Percentiles rank a stretch among this genome's conserved stretches.
phyloP scores from a whole-genome alignment of 1,140 invertebrate genomes.

The Psix sp. region DNA sequence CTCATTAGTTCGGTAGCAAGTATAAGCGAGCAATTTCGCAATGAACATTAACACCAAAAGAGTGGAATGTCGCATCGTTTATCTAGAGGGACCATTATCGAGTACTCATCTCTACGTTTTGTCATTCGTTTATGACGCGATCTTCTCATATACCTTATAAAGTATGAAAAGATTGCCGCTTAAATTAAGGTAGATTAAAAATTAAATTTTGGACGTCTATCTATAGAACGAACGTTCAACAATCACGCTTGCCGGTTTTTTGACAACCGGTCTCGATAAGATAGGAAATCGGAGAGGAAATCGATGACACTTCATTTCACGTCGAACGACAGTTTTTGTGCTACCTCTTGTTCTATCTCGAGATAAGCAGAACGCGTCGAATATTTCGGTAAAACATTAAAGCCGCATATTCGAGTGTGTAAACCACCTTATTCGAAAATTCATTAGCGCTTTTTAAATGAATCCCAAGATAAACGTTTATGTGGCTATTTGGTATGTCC shows the following conservation, averaged over 20 bases:
- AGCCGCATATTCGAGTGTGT: slow-evolving; percentile 49
- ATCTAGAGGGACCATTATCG: slow-evolving; percentile 43
- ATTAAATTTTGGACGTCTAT: slow-evolving; percentile 27
- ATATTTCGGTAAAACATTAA: slow-evolving; percentile 62
- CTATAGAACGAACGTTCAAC: slow-evolving; percentile 4
- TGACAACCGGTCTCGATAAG: slow-evolving; percentile 57
- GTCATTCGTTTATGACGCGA: slow-evolving; percentile 38
- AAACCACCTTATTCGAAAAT: slow-evolving; percentile 51
- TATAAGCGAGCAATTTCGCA: slow-evolving; percentile 47
- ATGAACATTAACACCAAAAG: slow-evolving; percentile 43
- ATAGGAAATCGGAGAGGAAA: slow-evolving; percentile 58
- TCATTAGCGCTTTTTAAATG: slow-evolving; percentile 56
- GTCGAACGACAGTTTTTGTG: slow-evolving; percentile 58
- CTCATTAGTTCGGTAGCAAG: slow-evolving; percentile 52
- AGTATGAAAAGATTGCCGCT: slow-evolving; percentile 15
- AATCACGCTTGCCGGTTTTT: slow-evolving; percentile 40
- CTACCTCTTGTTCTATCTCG: slow-evolving; percentile 51
- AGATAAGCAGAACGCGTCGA: slow-evolving; percentile 46
- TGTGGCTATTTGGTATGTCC: slow-evolving; percentile 30
- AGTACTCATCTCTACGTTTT: background rate
- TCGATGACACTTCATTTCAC: slow-evolving; percentile 57
- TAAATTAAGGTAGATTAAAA: slow-evolving; percentile 46
- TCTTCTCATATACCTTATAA: slow-evolving; percentile 39
- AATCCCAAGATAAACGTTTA: slow-evolving; percentile 55
- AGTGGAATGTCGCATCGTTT: slow-evolving; percentile 35